phyloP scores from a whole-genome alignment of 1,140 invertebrate species.

The Zophobas atratus region DNA sequence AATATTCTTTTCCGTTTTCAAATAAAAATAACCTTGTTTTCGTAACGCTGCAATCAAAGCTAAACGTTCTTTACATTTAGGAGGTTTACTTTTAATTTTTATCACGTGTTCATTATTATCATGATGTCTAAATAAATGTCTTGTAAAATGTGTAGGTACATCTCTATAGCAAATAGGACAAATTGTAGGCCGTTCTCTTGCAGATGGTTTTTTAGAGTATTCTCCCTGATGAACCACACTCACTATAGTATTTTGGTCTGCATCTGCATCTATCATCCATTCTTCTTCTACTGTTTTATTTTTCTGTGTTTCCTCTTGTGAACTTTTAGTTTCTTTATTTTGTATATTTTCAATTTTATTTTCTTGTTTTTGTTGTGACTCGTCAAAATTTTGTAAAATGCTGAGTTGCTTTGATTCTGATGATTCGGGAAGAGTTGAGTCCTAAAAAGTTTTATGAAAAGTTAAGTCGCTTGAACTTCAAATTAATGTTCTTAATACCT shows the following conservation, averaged over 20 bases:
- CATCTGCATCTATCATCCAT: neutral
- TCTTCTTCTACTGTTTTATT: neutral
- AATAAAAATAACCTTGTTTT: constrained; percentile 55
- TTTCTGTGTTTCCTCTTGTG: neutral
- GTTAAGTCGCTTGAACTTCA: neutral
- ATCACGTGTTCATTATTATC: constrained; percentile 44
- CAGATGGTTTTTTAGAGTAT: constrained; percentile 42
- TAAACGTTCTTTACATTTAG: constrained; percentile 48
- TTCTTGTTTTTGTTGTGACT: neutral
- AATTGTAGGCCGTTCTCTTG: constrained; percentile 52
- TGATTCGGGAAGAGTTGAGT: neutral
- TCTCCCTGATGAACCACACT: neutral
- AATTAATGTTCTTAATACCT: neutral
- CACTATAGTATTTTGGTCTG: neutral
- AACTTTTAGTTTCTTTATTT: neutral
- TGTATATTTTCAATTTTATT: neutral
- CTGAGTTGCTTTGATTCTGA: neutral
- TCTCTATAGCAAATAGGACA: constrained; percentile 51
- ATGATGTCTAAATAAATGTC: constrained; percentile 52
- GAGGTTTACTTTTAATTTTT: constrained; percentile 37
- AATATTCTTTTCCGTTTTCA: constrained; percentile 52
- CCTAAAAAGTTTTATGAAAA: neutral
- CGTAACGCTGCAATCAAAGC: constrained; percentile 43
- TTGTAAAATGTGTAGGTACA: constrained; percentile 52
- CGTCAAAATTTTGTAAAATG: neutral